Percentiles rank a stretch among this genome's conserved stretches.
Evolutionary conservation across 2,888 invertebrate genomes (phyloP).

Genomic region (Trissonchulus sp.): DNA sequence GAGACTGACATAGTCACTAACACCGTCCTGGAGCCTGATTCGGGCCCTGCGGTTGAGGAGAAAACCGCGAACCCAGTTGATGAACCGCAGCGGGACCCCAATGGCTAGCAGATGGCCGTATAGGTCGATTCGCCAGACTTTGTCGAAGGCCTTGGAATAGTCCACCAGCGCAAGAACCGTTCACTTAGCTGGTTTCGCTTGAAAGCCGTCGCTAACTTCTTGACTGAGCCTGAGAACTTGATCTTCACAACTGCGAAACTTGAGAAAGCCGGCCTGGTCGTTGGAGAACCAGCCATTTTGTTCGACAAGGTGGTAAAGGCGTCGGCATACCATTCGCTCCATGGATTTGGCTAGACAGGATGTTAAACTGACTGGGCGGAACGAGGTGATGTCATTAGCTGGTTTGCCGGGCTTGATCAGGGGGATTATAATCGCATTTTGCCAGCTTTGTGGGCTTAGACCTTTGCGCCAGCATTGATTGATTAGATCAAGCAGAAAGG

Average conservation of each 20-base stretch:
- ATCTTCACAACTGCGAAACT: conserved; percentile 10
- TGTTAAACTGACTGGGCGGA: no score
- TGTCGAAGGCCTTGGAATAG: conserved; percentile 10
- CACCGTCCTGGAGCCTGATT: background rate
- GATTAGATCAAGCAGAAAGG: no score
- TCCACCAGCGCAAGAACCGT: no score
- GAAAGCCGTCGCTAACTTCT: background rate
- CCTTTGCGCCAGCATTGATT: no score
- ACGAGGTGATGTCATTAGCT: no score
- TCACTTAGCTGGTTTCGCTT: no score
- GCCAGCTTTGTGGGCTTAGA: no score
- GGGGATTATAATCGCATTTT: no score
- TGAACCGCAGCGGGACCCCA: conserved; percentile 6
- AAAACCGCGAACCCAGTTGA: background rate
- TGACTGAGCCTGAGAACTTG: background rate
- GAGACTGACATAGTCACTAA: background rate
- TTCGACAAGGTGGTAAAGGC: no score
- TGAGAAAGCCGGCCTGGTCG: background rate
- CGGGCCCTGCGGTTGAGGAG: background rate
- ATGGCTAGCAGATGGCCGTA: background rate
- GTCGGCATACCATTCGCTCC: no score
- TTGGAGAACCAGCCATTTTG: background rate
- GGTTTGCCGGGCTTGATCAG: no score
- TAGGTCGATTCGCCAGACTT: background rate
- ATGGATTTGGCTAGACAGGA: no score